Conservation (phyloP, 2,888 invertebrate species). For the Calliopum simillimum region DNA sequence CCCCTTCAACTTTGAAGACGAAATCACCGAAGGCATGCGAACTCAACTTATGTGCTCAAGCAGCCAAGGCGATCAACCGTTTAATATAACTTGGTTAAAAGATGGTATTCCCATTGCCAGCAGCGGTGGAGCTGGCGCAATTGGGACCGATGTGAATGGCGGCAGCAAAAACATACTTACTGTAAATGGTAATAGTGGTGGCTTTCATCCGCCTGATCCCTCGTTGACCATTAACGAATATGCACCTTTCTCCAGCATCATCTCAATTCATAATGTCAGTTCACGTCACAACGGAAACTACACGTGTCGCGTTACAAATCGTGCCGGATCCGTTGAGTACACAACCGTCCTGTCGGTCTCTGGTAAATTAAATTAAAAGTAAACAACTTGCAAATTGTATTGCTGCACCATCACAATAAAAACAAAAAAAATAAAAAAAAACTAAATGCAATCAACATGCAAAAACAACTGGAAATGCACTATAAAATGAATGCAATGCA, state of each 20-base stretch:
- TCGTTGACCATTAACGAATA: slow-evolving; percentile 70
- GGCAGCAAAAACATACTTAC: slow-evolving; percentile 34
- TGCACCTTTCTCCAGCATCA: slow-evolving; percentile 69
- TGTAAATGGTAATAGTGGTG: slow-evolving; percentile 5
- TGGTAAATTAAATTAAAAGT: slow-evolving; percentile 63
- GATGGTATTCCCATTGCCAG: slow-evolving; percentile 67
- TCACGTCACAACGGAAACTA: slow-evolving; percentile 68
- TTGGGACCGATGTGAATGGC: slow-evolving; percentile 34
- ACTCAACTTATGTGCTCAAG: slow-evolving; percentile 76
- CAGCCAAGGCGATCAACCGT: slow-evolving; percentile 71
- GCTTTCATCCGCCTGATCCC: slow-evolving; percentile 53
- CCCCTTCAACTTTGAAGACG: slow-evolving; percentile 84
- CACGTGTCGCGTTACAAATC: slow-evolving; percentile 65
- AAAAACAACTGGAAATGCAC: slow-evolving; percentile 36
- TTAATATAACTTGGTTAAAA: slow-evolving; percentile 71
- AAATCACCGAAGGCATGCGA: slow-evolving; percentile 83
- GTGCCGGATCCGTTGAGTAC: slow-evolving; percentile 69
- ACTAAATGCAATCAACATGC: slow-evolving; percentile 40
- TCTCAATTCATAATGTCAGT: slow-evolving; percentile 67
- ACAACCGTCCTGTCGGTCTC: slow-evolving; percentile 70
- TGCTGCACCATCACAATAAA: slow-evolving; percentile 35
- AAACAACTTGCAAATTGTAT: slow-evolving; percentile 39
- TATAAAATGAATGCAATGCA: slow-evolving; percentile 27
- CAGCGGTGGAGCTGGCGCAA: slow-evolving; percentile 40
- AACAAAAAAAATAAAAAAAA: slow-evolving; percentile 13